phyloP scores from a whole-genome alignment of 2,797 vertebrate genomes.

The Echeneis naucrates region DNA sequence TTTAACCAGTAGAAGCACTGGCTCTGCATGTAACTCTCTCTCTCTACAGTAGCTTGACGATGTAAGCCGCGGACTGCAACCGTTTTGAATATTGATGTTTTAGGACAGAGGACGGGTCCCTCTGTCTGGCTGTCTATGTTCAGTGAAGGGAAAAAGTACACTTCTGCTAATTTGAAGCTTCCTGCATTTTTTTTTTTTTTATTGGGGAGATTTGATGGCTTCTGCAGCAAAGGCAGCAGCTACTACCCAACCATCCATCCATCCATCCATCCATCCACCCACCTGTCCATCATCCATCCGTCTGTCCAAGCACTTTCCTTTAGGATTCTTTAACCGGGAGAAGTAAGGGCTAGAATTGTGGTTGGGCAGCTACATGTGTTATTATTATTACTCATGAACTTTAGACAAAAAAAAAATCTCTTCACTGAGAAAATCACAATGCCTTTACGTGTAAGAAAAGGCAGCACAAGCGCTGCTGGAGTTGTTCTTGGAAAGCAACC shows the following conservation, averaged over 20 bases:
- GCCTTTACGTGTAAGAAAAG: conserved; percentile 78
- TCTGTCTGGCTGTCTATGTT: conserved; percentile 69
- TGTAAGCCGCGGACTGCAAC: conserved; percentile 78
- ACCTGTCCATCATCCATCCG: conserved; percentile 32
- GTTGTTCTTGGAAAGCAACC: conserved; percentile 76
- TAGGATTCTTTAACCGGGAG: conserved; percentile 81
- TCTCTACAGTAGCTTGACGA: conserved; percentile 75
- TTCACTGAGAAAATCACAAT: conserved; percentile 81
- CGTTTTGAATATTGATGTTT: conserved; percentile 64
- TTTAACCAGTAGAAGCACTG: conserved; percentile 68
- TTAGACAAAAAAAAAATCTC: conserved; percentile 67
- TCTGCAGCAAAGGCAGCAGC: conserved; percentile 41
- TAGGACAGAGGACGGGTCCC: conserved; percentile 48
- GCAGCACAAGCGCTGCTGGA: conserved; percentile 75
- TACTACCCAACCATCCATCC: conserved; percentile 44
- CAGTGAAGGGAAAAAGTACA: conserved; percentile 77
- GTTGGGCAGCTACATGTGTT: conserved; percentile 87
- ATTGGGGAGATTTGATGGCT: conserved; percentile 54
- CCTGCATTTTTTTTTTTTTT: conserved; percentile 56
- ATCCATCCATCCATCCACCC: conserved; percentile 34
- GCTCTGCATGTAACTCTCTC: conserved; percentile 77
- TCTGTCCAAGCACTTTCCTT: conserved; percentile 78
- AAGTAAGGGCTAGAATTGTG: conserved; percentile 88
- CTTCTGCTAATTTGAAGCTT: conserved; percentile 72
- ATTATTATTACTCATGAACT: conserved; percentile 76